A percentile compares a stretch with the other conserved stretches of the same genome.
Evolutionary conservation across 35 echinoderm and acorn worm genomes (phyloP).

Genomic region (Lytechinus variegatus): DNA sequence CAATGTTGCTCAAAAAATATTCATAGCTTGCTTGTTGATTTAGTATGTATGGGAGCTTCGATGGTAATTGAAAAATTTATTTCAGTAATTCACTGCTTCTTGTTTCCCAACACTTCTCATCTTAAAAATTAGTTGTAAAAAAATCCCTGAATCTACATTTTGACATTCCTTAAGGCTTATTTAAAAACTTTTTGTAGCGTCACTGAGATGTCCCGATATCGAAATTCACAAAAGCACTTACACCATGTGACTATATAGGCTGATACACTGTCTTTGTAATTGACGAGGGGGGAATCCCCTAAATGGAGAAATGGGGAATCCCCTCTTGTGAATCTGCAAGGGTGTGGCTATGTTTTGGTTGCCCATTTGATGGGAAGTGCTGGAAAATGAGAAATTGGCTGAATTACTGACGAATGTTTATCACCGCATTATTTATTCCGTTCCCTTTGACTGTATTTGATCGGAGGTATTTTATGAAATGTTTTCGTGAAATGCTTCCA

Average conservation of each 20-base stretch:
- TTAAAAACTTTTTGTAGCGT: constrained; percentile 32
- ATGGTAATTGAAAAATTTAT: neutral
- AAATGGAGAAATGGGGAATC: neutral
- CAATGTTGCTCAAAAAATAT: neutral
- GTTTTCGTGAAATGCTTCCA: neutral
- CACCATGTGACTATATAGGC: neutral
- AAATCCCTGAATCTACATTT: constrained; percentile 25
- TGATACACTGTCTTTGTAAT: neutral
- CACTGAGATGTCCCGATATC: constrained; percentile 29
- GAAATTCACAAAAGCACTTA: constrained; percentile 5
- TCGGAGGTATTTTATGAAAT: neutral
- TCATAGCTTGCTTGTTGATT: neutral
- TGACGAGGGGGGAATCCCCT: neutral
- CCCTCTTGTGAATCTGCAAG: neutral
- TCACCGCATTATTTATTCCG: neutral
- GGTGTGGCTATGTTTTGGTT: neutral
- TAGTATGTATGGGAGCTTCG: neutral
- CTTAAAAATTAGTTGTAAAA: constrained; percentile 12
- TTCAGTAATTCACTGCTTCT: neutral
- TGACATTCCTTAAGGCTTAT: constrained; percentile 41
- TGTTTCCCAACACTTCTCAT: neutral
- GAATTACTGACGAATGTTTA: neutral
- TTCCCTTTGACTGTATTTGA: neutral
- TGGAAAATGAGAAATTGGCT: neutral
- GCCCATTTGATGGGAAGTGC: neutral